A percentile compares a stretch with the other conserved stretches of the same genome.
phyloP scores from a whole-genome alignment of 2,113 vertebrate genomes.

The Ptyas mucosa region DNA sequence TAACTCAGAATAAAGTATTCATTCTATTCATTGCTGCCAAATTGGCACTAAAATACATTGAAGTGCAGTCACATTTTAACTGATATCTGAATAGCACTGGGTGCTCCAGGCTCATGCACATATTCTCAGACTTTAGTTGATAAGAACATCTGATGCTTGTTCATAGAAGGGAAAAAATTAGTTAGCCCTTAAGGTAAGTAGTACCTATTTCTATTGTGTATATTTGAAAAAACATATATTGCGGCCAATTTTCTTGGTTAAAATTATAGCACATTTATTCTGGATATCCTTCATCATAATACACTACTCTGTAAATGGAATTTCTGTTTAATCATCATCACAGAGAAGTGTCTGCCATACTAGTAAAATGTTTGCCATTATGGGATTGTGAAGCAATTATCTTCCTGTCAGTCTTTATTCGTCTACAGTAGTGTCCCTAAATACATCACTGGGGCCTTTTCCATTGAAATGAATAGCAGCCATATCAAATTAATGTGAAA shows the following conservation, averaged over 20 bases:
- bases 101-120: constrained; percentile 25
- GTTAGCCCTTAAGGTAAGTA: background rate
- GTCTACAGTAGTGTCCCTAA: background rate
- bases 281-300: background rate
- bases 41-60: constrained; percentile 7
- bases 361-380: background rate
- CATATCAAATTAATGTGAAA: background rate
- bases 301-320: background rate
- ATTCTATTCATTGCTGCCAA: constrained; percentile 26
- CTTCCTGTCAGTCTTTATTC: background rate
- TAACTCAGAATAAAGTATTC: background rate
- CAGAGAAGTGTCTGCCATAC: background rate
- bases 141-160: background rate
- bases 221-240: background rate
- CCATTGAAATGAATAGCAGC: background rate
- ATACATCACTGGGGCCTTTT: background rate
- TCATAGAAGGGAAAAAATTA: background rate
- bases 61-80: background rate
- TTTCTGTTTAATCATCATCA: background rate
- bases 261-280: background rate
- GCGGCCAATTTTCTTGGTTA: background rate
- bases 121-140: constrained; percentile 16
- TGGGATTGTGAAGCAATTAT: background rate
- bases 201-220: background rate
- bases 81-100: background rate